A percentile compares a stretch with the other conserved stretches of the same genome.
phyloP scores from a whole-genome alignment of 2,888 invertebrate species.

The Trachelus tabidus region DNA sequence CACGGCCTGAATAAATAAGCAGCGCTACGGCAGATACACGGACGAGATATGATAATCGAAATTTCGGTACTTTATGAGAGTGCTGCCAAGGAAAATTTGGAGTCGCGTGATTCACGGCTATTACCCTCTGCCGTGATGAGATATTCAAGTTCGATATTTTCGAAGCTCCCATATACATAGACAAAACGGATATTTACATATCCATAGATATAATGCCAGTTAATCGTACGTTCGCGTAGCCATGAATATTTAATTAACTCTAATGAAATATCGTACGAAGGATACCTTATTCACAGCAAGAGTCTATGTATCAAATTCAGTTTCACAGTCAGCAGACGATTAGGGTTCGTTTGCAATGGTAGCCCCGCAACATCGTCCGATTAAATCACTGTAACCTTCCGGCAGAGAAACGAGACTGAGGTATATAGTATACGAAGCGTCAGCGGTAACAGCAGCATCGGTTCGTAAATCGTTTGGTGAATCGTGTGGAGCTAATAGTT shows the following conservation, averaged over 20 bases:
- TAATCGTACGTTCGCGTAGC: background rate
- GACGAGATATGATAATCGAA: conserved; percentile 39
- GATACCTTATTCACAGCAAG: background rate
- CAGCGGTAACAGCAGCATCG: background rate
- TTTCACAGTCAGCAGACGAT: background rate
- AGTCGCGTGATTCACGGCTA: background rate
- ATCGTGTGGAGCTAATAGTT: background rate
- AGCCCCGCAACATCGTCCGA: background rate
- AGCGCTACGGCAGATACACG: conserved; percentile 31
- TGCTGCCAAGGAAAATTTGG: conserved; percentile 3
- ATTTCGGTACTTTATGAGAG: conserved; percentile 28
- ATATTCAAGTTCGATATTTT: background rate
- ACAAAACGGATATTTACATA: background rate
- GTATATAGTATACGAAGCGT: background rate
- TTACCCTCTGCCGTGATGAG: background rate
- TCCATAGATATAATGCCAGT: background rate
- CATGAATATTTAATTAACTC: background rate
- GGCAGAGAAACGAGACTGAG: background rate
- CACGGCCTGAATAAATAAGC: background rate
- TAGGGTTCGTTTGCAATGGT: background rate
- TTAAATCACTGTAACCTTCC: background rate
- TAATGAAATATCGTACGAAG: background rate
- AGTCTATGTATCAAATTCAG: background rate
- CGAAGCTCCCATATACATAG: background rate
- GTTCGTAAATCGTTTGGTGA: background rate